phyloP scores from a whole-genome alignment of 2,797 vertebrate species.

The Prunella strophiata region DNA sequence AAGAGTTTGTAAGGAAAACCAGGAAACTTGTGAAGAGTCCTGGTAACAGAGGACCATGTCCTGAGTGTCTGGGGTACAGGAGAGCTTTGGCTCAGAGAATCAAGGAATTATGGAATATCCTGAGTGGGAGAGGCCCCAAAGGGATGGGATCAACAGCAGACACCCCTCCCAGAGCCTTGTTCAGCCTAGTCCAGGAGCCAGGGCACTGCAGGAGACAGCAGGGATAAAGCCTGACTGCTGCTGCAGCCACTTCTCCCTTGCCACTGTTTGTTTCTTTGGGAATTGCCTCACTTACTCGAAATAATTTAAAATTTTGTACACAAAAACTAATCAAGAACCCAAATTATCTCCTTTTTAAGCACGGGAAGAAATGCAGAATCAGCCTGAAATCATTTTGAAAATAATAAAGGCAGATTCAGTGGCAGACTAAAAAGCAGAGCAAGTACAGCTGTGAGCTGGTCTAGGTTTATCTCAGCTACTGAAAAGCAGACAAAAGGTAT shows the following conservation, averaged over 20 bases:
- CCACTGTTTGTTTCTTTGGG: conserved; percentile 40
- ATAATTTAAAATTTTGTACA: conserved; percentile 61
- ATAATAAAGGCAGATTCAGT: conserved; percentile 48
- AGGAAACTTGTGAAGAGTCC: not conserved
- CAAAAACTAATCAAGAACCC: conserved; percentile 63
- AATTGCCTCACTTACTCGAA: conserved; percentile 53
- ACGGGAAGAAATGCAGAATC: conserved; percentile 39
- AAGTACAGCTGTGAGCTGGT: conserved; percentile 44
- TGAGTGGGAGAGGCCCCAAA: not conserved
- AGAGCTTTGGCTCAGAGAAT: not conserved
- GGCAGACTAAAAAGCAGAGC: not conserved
- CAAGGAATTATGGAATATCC: not conserved
- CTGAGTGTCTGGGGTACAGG: not conserved
- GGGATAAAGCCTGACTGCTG: not conserved
- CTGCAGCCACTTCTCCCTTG: not conserved
- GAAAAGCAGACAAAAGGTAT: conserved; percentile 53
- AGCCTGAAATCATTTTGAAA: not conserved
- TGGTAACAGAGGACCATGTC: not conserved
- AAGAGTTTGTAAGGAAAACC: not conserved
- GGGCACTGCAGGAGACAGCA: not conserved
- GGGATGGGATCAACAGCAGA: rapidly evolving
- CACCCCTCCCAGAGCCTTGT: not conserved
- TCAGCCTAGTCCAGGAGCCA: not conserved
- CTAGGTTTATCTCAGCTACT: conserved; percentile 50
- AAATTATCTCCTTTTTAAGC: conserved; percentile 45